Percentiles rank a stretch among this genome's conserved stretches.
phyloP scores from a whole-genome alignment of 2,113 vertebrate species.

The cat (Felis catus) region DNA sequence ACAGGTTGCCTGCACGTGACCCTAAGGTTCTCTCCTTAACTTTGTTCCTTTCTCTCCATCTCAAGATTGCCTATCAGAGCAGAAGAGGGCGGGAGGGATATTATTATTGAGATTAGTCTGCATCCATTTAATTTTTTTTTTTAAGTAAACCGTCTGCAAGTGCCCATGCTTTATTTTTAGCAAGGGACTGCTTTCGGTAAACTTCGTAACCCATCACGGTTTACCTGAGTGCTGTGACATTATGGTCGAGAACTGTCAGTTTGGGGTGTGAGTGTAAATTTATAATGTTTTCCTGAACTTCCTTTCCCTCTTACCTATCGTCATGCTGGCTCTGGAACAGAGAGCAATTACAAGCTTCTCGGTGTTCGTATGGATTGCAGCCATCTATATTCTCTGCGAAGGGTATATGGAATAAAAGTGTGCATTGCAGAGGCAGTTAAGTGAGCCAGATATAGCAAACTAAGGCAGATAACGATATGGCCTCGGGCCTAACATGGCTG shows the following conservation, averaged over 20 bases:
- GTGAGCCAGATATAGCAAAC: conserved; percentile 70
- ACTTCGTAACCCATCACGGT: background rate
- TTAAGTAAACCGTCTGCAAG: background rate
- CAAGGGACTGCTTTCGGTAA: background rate
- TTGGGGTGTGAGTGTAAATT: background rate
- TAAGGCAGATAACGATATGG: conserved; percentile 67
- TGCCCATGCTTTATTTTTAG: conserved; percentile 40
- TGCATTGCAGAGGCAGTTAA: conserved; percentile 53
- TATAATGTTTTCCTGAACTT: background rate
- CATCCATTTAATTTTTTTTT: background rate
- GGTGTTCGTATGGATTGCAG: background rate
- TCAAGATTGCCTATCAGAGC: background rate
- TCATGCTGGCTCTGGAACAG: background rate
- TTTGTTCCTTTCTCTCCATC: background rate
- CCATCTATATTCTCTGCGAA: conserved; percentile 34
- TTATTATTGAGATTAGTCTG: background rate
- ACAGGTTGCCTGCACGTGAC: background rate
- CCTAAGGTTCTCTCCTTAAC: background rate
- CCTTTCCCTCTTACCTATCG: background rate
- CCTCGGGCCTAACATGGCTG: conserved; percentile 69
- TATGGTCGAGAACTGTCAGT: background rate
- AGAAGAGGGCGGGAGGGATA: background rate
- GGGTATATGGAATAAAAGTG: background rate
- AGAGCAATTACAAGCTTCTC: conserved; percentile 31
- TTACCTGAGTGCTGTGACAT: background rate